These are phyloP conservation scores for Gasterosteus aculeatus DNA, from an alignment of 2,113 vertebrate genomes.

Conservation along the genomic window DNA sequence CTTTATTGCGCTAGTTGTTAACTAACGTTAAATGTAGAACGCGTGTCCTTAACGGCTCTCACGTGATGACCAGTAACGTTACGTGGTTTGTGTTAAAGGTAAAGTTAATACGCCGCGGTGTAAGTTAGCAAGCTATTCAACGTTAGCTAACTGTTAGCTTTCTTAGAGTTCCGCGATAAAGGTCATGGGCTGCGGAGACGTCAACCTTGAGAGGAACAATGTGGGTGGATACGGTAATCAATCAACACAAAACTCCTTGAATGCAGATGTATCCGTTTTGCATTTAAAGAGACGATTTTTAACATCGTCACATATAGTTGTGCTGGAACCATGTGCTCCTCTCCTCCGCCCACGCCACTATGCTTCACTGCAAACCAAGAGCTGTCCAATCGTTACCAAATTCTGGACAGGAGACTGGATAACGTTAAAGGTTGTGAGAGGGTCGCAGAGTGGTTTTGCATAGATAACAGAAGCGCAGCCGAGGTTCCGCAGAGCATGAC, in stretches of 20 bases:
- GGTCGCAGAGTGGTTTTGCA: not conserved
- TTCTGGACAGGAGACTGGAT: not conserved
- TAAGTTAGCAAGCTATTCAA: not conserved
- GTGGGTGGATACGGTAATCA: rapidly evolving
- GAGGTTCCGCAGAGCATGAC: constrained; percentile 24
- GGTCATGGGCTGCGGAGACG: constrained; percentile 32
- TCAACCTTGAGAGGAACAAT: not conserved
- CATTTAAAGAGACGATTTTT: rapidly evolving
- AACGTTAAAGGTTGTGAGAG: not conserved
- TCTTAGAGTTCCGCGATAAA: constrained; percentile 32
- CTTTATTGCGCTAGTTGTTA: no score
- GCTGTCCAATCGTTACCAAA: not conserved
- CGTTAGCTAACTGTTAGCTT: constrained; percentile 7
- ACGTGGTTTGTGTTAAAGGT: constrained; percentile 48
- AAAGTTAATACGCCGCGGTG: constrained; percentile 36
- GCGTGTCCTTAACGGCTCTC: not conserved
- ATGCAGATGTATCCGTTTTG: rapidly evolving
- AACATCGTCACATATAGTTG: not conserved
- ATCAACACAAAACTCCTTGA: not conserved
- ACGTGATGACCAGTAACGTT: not conserved
- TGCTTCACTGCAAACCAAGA: not conserved
- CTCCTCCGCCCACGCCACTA: not conserved
- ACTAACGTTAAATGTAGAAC: no score
- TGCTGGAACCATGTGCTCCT: constrained; percentile 67
- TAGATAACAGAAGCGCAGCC: not conserved